A percentile compares a stretch with the other conserved stretches of the same genome.
phyloP scores from a whole-genome alignment of 2,888 invertebrate genomes.

The Drosophila diplacantha region DNA sequence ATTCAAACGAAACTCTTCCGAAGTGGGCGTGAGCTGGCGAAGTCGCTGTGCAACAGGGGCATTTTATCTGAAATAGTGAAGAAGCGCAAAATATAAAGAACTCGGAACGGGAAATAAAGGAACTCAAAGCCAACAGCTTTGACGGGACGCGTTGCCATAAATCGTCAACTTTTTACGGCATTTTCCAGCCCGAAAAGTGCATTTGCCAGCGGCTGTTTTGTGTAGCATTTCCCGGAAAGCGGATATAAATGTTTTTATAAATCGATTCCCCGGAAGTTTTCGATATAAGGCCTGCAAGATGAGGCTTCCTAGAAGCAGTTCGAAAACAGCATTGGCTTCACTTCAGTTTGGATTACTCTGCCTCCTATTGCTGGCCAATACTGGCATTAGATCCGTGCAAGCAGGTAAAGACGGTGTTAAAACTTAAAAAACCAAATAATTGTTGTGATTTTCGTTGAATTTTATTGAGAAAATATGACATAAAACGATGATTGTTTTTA shows the following conservation, averaged over 20 bases:
- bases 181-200: slow-evolving; percentile 24
- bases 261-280: slow-evolving; percentile 18
- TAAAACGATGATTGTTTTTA: slow-evolving; percentile 42
- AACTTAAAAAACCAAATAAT: background rate
- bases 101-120: background rate
- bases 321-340: slow-evolving; percentile 36
- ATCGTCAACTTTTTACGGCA: slow-evolving; percentile 9
- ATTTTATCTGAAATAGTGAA: slow-evolving; percentile 10
- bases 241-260: slow-evolving; percentile 58
- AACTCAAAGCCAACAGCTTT: background rate
- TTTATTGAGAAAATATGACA: slow-evolving; percentile 19
- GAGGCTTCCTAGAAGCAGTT: slow-evolving; percentile 40
- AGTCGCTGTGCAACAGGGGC: slow-evolving; percentile 20
- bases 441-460: background rate
- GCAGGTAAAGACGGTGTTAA: slow-evolving; percentile 49
- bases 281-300: slow-evolving; percentile 38
- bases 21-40: slow-evolving; percentile 29
- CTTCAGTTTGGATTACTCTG: slow-evolving; percentile 35
- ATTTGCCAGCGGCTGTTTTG: slow-evolving; percentile 10
- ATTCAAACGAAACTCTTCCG: slow-evolving; percentile 30
- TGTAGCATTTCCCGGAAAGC: slow-evolving; percentile 7
- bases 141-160: slow-evolving; percentile 21
- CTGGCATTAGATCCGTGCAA: slow-evolving; percentile 53
- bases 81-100: slow-evolving; percentile 3
- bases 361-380: slow-evolving; percentile 60